Evolutionary conservation across 23 tunicate species (phyloP).

Genomic region (Trididemnum nubilum): DNA sequence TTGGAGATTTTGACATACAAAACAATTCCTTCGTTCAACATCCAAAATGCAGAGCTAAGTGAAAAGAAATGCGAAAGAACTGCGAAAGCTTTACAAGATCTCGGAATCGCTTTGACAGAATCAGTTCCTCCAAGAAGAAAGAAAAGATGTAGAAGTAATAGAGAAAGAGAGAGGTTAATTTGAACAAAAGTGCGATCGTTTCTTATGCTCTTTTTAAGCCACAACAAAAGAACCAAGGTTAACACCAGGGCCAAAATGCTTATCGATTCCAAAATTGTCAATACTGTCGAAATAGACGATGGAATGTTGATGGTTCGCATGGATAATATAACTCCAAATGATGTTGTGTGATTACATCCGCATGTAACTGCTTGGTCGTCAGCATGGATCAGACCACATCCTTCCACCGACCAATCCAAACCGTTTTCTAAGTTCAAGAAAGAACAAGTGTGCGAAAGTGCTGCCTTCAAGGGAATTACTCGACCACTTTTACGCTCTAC

Average conservation of each 20-base stretch:
- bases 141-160: conserved; percentile 48
- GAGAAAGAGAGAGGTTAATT: conserved; percentile 47
- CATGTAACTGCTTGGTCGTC: conserved; percentile 6
- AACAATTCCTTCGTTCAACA: conserved; percentile 69
- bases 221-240: conserved; percentile 41
- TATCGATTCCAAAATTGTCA: conserved; percentile 39
- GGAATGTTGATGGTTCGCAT: conserved; percentile 58
- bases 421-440: not conserved
- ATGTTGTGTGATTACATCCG: conserved; percentile 70
- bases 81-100: conserved; percentile 46
- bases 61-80: conserved; percentile 53
- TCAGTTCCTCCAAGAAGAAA: conserved; percentile 30
- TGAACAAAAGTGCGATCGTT: conserved; percentile 55
- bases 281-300: conserved; percentile 11
- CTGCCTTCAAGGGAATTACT: not conserved
- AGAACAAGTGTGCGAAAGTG: conserved; percentile 9
- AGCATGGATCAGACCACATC: conserved; percentile 13
- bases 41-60: conserved; percentile 62
- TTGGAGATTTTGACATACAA: conserved; percentile 52
- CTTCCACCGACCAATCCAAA: conserved; percentile 37
- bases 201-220: conserved; percentile 40
- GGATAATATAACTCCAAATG: conserved; percentile 68
- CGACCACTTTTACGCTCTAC: conserved; percentile 3
- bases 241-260: conserved; percentile 32
- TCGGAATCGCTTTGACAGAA: not conserved